Conservation (phyloP, 2,113 vertebrate species). For the Seriola dumerili region DNA sequence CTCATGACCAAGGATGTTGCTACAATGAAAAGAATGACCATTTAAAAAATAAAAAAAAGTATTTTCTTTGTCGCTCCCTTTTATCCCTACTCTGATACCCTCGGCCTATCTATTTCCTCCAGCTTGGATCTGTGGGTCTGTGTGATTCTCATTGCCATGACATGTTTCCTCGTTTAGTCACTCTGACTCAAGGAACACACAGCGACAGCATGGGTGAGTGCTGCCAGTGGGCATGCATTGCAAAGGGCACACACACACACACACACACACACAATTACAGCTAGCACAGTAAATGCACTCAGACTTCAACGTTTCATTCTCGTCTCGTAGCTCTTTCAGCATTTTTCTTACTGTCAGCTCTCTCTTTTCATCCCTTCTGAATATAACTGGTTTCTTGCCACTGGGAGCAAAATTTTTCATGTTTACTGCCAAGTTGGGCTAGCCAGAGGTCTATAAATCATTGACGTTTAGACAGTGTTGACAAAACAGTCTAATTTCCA, state of each 20-base stretch:
- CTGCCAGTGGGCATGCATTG: conserved; percentile 60
- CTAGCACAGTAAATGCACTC: conserved; percentile 32
- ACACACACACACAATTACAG: conserved; percentile 18
- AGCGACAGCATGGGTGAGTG: conserved; percentile 44
- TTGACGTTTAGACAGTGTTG: conserved; percentile 43
- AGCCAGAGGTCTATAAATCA: conserved; percentile 45
- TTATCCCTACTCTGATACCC: background rate
- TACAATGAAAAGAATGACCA: background rate
- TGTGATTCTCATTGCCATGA: conserved; percentile 23
- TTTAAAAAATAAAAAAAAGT: no score
- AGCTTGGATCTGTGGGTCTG: conserved; percentile 16
- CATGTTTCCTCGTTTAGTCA: conserved; percentile 59
- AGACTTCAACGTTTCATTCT: conserved; percentile 23
- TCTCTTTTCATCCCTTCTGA: conserved; percentile 32
- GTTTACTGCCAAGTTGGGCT: conserved; percentile 27
- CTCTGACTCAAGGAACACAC: conserved; percentile 43
- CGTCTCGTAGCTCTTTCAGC: conserved; percentile 5
- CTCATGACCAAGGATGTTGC: background rate
- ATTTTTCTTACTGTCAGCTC: conserved; percentile 32
- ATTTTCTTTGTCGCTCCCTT: conserved; percentile 9
- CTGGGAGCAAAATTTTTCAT: conserved; percentile 25
- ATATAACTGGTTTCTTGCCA: conserved; percentile 39
- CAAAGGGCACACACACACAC: conserved; percentile 38
- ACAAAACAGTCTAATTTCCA: conserved; percentile 51
- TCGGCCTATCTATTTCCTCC: background rate